Conservation (phyloP, 2,888 invertebrate genomes). For the Sinhomidia bicolor region DNA sequence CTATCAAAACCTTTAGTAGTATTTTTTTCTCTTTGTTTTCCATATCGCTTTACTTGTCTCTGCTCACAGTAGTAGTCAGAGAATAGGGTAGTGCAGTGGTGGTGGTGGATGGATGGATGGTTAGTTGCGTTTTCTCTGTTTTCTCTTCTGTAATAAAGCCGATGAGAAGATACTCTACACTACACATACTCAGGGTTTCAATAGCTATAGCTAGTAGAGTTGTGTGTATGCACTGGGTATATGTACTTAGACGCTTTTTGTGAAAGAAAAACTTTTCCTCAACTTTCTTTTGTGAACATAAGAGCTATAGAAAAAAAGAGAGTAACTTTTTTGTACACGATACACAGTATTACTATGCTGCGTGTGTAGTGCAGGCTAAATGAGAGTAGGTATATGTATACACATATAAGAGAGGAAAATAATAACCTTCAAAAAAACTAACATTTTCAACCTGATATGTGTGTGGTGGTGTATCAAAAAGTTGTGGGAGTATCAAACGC, state of each 20-base stretch:
- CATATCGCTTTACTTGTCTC: background rate
- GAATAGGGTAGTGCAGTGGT: no score
- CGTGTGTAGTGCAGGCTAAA: background rate
- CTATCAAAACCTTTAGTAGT: background rate
- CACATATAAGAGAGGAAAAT: no score
- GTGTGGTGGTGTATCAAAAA: background rate
- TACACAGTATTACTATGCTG: background rate
- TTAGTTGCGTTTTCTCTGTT: background rate
- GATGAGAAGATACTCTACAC: no score
- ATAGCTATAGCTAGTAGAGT: no score
- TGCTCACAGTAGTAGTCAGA: background rate
- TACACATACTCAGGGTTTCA: no score
- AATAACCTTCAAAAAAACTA: background rate
- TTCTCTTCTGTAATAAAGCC: background rate
- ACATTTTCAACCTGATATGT: background rate
- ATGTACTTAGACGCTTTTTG: no score
- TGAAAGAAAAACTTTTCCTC: no score
- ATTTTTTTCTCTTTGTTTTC: background rate
- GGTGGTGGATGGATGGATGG: no score
- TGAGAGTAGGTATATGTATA: background rate
- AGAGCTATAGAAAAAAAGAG: background rate
- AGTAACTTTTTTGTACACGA: background rate
- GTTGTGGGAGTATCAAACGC: constrained; percentile 11
- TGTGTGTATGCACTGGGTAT: no score
- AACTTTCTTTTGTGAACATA: no score